Percentiles rank a stretch among this genome's conserved stretches.
These are phyloP conservation scores for Austrofundulus limnaeus DNA, from an alignment of 2,113 vertebrate species.

Conservation along the genomic window DNA sequence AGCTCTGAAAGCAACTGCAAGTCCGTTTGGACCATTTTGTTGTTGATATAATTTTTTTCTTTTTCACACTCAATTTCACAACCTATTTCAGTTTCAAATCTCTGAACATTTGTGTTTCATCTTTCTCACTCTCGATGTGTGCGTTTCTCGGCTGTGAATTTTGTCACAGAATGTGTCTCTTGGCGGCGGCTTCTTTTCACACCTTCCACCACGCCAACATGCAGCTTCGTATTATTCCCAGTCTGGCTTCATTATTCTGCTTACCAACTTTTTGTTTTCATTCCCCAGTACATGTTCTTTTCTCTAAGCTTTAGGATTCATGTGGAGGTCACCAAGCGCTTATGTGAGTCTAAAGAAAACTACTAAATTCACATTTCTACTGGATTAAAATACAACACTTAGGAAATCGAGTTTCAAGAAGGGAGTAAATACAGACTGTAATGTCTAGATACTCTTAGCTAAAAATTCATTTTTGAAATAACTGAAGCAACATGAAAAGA, in stretches of 20 bases:
- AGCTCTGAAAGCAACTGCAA: constrained; percentile 26
- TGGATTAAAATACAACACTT: background rate
- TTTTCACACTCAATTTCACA: constrained; percentile 47
- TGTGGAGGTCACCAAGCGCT: background rate
- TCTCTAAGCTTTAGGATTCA: constrained; percentile 10
- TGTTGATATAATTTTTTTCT: constrained; percentile 13
- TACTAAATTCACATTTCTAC: background rate
- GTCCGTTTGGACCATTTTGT: constrained; percentile 2
- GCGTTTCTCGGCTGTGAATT: constrained; percentile 52
- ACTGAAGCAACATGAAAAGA: no score
- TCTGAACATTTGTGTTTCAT: constrained; percentile 55
- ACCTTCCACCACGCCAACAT: constrained; percentile 33
- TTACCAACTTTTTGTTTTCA: background rate
- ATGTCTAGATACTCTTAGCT: no score
- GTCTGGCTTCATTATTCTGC: constrained; percentile 20
- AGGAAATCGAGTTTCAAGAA: background rate
- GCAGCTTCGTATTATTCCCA: constrained; percentile 33
- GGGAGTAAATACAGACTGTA: background rate
- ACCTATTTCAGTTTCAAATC: constrained; percentile 47
- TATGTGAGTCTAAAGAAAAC: background rate
- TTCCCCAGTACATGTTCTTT: constrained; percentile 16
- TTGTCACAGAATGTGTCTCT: constrained; percentile 43
- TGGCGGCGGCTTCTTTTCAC: constrained; percentile 50
- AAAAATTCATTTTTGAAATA: no score
- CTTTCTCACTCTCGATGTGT: constrained; percentile 48